phyloP scores from a whole-genome alignment of 2,888 invertebrate species.

The Athrips mouffetella region DNA sequence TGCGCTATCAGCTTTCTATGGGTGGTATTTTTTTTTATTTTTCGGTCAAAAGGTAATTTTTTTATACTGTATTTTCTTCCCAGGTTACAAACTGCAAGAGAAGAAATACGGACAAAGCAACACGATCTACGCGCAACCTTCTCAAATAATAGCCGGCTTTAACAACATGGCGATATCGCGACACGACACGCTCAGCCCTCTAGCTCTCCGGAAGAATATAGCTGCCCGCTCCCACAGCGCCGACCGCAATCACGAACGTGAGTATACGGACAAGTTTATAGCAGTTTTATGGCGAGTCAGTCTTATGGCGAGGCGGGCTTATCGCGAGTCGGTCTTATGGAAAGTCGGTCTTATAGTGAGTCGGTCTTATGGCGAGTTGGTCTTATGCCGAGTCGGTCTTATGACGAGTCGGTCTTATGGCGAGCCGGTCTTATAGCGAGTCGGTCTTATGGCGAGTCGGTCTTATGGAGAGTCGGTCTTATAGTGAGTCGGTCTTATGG shows the following conservation, averaged over 20 bases:
- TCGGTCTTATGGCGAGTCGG: too few species aligned
- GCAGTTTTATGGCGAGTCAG: too few species aligned
- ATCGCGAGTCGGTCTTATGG: not conserved
- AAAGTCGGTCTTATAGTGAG: not conserved
- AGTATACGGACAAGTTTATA: conserved; percentile 27
- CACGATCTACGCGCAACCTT: conserved; percentile 76
- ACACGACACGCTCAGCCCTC: conserved; percentile 62
- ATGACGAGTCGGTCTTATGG: too few species aligned
- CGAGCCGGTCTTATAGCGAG: too few species aligned
- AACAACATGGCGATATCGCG: conserved; percentile 40
- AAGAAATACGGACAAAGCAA: conserved; percentile 51
- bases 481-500: too few species aligned
- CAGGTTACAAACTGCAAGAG: conserved; percentile 65
- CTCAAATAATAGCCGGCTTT: conserved; percentile 55
- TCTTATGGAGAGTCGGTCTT: too few species aligned
- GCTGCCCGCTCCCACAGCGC: conserved; percentile 80
- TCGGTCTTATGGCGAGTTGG: too few species aligned
- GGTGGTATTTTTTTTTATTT: too few species aligned
- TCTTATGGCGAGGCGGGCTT: not conserved
- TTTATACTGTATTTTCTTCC: not conserved
- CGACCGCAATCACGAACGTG: conserved; percentile 77
- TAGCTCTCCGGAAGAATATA: conserved; percentile 68
- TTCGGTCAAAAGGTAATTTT: too few species aligned
- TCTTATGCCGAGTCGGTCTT: too few species aligned
- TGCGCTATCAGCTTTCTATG: too few species aligned